These are phyloP conservation scores for Melieria omissa DNA, from an alignment of 2,888 invertebrate genomes.

Conservation along the genomic window DNA sequence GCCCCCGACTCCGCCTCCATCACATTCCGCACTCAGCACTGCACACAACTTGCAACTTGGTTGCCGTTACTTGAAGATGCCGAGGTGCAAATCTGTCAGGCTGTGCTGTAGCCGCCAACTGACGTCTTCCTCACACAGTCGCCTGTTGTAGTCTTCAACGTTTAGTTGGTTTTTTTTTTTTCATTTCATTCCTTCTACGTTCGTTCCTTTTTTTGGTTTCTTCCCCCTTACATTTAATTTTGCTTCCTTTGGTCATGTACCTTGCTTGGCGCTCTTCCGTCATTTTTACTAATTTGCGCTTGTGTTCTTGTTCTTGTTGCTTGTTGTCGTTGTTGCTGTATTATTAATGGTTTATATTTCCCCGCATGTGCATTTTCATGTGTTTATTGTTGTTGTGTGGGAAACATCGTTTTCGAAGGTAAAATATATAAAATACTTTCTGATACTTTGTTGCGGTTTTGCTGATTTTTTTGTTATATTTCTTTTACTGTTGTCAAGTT, in stretches of 20 bases:
- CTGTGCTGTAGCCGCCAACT: constrained; percentile 1
- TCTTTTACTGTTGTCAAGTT: no score
- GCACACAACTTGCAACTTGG: no score
- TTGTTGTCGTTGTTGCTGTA: constrained; percentile 12
- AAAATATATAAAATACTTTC: no score
- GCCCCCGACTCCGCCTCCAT: no score
- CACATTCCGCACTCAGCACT: no score
- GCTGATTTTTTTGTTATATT: no score
- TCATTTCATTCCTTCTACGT: constrained; percentile 46
- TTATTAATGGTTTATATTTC: constrained; percentile 36
- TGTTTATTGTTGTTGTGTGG: constrained; percentile 2
- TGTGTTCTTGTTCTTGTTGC: constrained; percentile 35
- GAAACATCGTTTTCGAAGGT: no score
- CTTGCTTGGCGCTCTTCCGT: constrained; percentile 30
- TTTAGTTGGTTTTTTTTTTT: constrained; percentile 6
- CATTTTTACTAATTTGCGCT: constrained; percentile 46
- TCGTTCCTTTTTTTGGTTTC: constrained; percentile 34
- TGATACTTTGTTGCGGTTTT: no score
- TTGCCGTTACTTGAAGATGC: no score
- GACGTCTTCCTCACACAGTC: constrained; percentile 1
- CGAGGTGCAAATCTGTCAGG: constrained; percentile 22
- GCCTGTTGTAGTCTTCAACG: constrained; percentile 15
- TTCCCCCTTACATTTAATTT: constrained; percentile 4
- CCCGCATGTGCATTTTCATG: neutral
- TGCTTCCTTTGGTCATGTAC: neutral